Base-by-base conservation (phyloP, 2,888 invertebrate species). In the Aleiodes alternator region DNA sequence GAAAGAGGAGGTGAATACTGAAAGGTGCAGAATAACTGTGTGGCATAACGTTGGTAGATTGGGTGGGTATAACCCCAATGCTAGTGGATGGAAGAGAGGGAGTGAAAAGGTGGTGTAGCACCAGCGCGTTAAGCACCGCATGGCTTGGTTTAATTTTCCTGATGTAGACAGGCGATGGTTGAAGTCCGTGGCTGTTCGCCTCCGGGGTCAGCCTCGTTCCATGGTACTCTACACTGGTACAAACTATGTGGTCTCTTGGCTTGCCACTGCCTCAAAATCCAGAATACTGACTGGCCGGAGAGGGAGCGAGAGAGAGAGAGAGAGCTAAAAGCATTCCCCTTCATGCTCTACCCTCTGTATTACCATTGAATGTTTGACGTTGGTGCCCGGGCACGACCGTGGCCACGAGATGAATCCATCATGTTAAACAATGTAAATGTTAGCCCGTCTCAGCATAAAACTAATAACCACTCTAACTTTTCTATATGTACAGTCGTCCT, bases 121-220 rank as follows among this genome's bases (percentile, higher is more conserved):
- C 84, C 84, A 86, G 83, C 86, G 85, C 82, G 88, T 89, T 88
- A 89, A 87, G 84, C 87, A 87, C 84, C 88, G 89, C 87, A 89
- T 87, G 88, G 88, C 87, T 89, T 88, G 89, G 85, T 89, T 89
- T 88, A 89, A 89, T 89, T 89, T 89, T 88, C 89, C 87, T 88
- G 89, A 89, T 89, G 89, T 89, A 89, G 88, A 87, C 87, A 79
- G 78, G 82, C 86, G 82, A 86, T 86, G 86, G 86, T 86, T 84
- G 69, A 43, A 77, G 79, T 76, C 80, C 80, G 77, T 77, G 78
- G 79, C 78, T 80, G 80, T 80, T 79, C 80, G 81, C 82, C 82
- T 81, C 82, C 77, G 71, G 78, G 82, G 82, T 82, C 82, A 86
- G 86, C 85, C 86, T 84, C 83, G 83, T 81, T 81, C 80, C 80